Evolutionary conservation across 2,797 vertebrate species (phyloP), one percentile per base, ranked within the genome.

Genomic region (Melanotaenia maccullochi): DNA sequence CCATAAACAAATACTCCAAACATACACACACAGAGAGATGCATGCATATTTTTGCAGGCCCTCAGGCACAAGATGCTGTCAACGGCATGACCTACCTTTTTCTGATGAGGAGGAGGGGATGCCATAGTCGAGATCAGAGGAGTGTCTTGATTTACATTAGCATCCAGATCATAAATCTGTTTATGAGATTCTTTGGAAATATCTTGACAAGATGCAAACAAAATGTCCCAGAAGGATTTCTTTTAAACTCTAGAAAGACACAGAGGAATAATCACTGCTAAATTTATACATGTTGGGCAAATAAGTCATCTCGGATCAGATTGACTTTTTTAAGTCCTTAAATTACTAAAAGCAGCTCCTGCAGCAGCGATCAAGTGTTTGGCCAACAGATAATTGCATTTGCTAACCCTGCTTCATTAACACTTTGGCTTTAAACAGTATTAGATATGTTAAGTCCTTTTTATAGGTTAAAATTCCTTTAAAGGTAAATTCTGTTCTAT

Each of bases 1-100:
- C 49, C 22, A 24, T 51, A 22, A 22, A 51, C 49, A 11, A 6
- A 44, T 5, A 42, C 40, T 42, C 5, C 16, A 42, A 14, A 42
- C 16, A 51, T 3, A 24, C 6, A 51, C 47, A n/a, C 20, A n/a
- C 0, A 49, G 2, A 49, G 2, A 44, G 42, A 42, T 42, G 40
- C 14, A 44, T 44, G 42, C 47, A 22, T 22, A 51, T 24, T 28
- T 42, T 59, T 62, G 7, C 20, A 54, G 60, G 35, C 64, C 22
- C 47, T 5, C 0, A n/a, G 42, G 40, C 32, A 60, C 52, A 56
- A 72, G 2, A 20, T 57, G 24, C 11, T 52, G 56, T 64, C 28
- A 62, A 4, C 63, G 38, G 4, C 40, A 64, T 76, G 70, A 58
- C 64, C 57, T 57, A 69, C 66, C 66, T 79, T 79, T 76, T 36